Evolutionary conservation across 2,888 invertebrate genomes (phyloP), one percentile per base, ranked within the genome.

Genomic region (Ceramica pisi): DNA sequence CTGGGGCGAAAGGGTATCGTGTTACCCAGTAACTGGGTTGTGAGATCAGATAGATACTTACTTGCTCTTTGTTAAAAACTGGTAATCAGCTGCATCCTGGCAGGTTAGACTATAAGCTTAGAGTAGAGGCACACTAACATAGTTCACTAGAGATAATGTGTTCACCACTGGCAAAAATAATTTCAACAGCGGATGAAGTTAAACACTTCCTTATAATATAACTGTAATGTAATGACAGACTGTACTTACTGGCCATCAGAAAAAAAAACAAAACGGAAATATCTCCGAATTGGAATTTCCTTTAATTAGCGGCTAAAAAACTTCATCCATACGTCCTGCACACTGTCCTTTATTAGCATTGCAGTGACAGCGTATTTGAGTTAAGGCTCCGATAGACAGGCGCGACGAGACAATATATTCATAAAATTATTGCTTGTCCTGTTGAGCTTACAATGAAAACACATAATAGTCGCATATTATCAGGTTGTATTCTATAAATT

Each of bases 261-360:
- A 71, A 67, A 71, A 74, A 75, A 80, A 64, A 31, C 14, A 7
- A 44, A 71, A 68, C 72, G 68, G 77, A 80, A 59, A 79, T 60
- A 67, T 77, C 50, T 75, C 55, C 9, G 41, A 51, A 71, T 75
- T 76, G 81, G 57, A 35, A 79, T 81, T 79, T 79, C 79, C 72
- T 81, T 77, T 80, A 60, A 80, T 80, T 80, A 80, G 60, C 21
- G 10, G 14, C 21, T 50, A 35, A 60, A 66, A 71, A 80, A 67
- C 57, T 31, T 46, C 53, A 41, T 48, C 41, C 46, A 62, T 55
- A 59, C 66, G 48, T 80, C 72, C 77, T 80, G 77, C 38, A 60
- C n/a, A 59, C 44, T 64, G 60, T 65, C 65, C 60, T 63, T 66
- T 78, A 74, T 68, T 64, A 67, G 44, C 48, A 61, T 68, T 57